Evolutionary conservation across 2,888 invertebrate species (phyloP).

Genomic region (Deilephila elpenor): DNA sequence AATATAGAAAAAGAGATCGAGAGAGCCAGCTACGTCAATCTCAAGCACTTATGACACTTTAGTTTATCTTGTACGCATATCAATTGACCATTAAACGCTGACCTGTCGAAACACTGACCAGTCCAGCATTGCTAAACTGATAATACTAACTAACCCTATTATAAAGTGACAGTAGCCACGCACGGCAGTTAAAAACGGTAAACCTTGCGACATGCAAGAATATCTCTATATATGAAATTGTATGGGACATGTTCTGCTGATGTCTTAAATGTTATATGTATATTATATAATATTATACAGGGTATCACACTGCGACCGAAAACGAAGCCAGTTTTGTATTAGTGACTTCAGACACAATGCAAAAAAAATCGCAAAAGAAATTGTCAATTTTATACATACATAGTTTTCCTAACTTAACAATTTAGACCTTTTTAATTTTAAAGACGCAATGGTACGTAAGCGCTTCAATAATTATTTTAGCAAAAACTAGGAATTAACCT

Average conservation of each 20-base stretch:
- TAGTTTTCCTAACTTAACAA: too few relatives aligned
- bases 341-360: too few relatives aligned
- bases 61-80: not conserved
- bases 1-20: not conserved
- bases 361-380: too few relatives aligned
- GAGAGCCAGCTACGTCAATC: not conserved
- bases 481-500: too few relatives aligned
- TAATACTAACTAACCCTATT: not conserved
- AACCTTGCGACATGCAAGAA: not conserved
- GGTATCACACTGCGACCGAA: too few relatives aligned
- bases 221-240: not conserved
- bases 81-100: not conserved
- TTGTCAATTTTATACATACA: too few relatives aligned
- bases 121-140: not conserved
- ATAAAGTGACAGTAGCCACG: slow-evolving; percentile 4
- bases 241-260: not conserved
- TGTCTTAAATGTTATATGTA: too few relatives aligned
- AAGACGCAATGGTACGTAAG: too few relatives aligned
- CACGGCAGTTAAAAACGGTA: slow-evolving; percentile 1
- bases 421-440: too few relatives aligned
- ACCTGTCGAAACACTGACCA: not conserved
- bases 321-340: too few relatives aligned
- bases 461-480: too few relatives aligned
- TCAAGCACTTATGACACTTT: not conserved
- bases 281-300: not conserved